Evolutionary conservation across 2,888 invertebrate species (phyloP).

Genomic region (Poecilus cupreus): DNA sequence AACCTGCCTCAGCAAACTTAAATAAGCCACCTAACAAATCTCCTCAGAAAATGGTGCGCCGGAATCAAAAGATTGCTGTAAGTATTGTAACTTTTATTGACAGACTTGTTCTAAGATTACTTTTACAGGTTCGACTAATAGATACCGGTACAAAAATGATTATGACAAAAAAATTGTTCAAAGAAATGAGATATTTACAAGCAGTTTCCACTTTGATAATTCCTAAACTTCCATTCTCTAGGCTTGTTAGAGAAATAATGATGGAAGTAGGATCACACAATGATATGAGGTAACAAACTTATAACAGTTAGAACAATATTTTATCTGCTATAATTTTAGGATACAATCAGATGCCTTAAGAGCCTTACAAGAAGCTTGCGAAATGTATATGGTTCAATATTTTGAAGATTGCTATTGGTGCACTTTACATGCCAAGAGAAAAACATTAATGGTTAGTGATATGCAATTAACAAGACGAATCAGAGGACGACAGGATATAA

Average conservation of each 20-base stretch:
- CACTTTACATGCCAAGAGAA: conserved; percentile 72
- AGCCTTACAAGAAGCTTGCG: conserved; percentile 74
- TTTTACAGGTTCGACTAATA: not conserved
- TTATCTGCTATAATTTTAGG: not conserved
- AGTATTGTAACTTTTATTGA: not conserved
- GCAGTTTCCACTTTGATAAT: conserved; percentile 68
- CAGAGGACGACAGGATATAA: conserved; percentile 66
- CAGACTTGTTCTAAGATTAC: not conserved
- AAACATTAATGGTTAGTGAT: conserved; percentile 73
- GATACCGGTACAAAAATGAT: not conserved
- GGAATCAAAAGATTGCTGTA: not conserved
- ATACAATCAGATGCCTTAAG: conserved; percentile 68
- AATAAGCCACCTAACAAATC: not conserved
- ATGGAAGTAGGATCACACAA: conserved; percentile 51
- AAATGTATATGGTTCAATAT: conserved; percentile 73
- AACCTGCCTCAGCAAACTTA: not conserved
- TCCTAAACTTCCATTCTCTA: conserved; percentile 72
- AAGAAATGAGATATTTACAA: conserved; percentile 68
- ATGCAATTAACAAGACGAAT: conserved; percentile 71
- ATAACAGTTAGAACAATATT: not conserved
- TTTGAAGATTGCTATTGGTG: conserved; percentile 73
- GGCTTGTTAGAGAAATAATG: conserved; percentile 73
- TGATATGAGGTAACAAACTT: not conserved
- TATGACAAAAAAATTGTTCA: conserved; percentile 32
- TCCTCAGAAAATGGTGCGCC: not conserved